These are phyloP conservation scores for Denticeps clupeoides DNA, from an alignment of 2,797 vertebrate species.

Conservation along the genomic window DNA sequence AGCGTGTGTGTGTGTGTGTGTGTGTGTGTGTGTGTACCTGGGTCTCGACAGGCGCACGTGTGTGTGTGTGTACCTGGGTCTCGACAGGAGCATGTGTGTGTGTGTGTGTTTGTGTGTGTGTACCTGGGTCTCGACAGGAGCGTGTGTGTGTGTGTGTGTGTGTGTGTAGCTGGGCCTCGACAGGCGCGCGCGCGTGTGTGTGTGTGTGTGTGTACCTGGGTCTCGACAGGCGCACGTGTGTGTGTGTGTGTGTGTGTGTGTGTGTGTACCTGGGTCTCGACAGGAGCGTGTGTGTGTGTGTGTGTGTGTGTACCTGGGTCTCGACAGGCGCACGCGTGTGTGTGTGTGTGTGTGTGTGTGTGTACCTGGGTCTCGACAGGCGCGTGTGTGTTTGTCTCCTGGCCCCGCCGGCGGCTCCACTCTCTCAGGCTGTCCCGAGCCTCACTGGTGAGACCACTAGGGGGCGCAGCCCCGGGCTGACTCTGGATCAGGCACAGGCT, in stretches of 20 bases:
- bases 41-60: too few species aligned
- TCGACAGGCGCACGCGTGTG: neutral
- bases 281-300: too few species aligned
- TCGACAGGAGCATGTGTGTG: too few species aligned
- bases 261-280: neutral
- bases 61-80: too few species aligned
- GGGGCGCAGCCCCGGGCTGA: constrained; percentile 32
- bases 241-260: constrained; percentile 3
- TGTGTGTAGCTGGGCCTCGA: neutral
- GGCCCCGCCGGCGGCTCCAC: constrained; percentile 66
- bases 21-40: too few species aligned
- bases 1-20: too few species aligned
- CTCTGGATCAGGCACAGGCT: constrained; percentile 69
- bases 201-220: neutral
- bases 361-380: constrained; percentile 55
- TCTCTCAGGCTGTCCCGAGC: constrained; percentile 64
- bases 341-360: neutral
- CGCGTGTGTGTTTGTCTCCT: constrained; percentile 50
- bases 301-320: neutral
- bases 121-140: too few species aligned
- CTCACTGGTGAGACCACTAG: constrained; percentile 51
- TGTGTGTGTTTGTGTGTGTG: too few species aligned
- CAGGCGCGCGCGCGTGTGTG: neutral
- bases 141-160: neutral
- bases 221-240: neutral